phyloP scores from a whole-genome alignment of 2,888 invertebrate species.

The Bursaphelenchus okinawaensis region DNA sequence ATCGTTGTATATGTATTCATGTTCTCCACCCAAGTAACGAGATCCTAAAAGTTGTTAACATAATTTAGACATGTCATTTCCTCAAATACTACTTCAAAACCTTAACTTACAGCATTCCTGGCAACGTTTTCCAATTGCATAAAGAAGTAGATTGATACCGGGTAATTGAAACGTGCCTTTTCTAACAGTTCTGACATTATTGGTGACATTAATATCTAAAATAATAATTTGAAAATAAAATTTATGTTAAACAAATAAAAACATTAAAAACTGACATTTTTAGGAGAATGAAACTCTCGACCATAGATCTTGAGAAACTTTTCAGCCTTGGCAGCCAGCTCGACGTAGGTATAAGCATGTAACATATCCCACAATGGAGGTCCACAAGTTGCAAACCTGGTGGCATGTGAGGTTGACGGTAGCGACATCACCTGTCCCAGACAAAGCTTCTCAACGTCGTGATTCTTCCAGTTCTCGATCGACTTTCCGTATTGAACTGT shows the following conservation, averaged over 20 bases:
- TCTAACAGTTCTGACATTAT: background rate
- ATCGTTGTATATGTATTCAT: background rate
- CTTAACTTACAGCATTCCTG: background rate
- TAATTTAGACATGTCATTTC: no score
- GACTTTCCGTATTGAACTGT: no score
- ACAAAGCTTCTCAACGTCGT: no score
- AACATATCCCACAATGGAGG: background rate
- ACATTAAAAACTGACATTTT: background rate
- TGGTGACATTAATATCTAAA: background rate
- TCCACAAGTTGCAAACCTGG: background rate
- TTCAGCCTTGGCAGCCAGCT: background rate
- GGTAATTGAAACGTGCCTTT: background rate
- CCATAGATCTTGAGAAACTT: background rate
- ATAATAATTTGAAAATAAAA: background rate
- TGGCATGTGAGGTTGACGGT: background rate
- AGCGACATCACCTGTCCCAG: no score
- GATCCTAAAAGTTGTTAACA: no score
- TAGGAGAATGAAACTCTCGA: background rate
- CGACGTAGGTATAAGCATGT: background rate
- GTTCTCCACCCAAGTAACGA: background rate
- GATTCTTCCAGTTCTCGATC: no score
- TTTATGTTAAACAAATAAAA: background rate
- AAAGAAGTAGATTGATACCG: background rate
- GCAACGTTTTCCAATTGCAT: background rate
- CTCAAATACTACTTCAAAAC: background rate